Conservation (phyloP, 53 echinoderm and acorn worm species). For the Echinarachnius parma region DNA sequence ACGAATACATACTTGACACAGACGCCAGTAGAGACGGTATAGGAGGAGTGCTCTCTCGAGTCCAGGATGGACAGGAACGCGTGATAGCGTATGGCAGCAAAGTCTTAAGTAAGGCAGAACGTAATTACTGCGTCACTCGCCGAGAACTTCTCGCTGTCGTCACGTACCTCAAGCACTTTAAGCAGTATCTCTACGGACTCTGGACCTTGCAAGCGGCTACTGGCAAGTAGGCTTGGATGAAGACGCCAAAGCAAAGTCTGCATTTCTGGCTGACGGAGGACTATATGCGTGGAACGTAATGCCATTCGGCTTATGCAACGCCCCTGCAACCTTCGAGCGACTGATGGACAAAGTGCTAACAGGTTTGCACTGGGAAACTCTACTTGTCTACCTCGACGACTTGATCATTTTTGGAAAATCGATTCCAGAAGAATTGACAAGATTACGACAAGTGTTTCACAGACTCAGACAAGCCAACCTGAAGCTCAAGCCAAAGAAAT, state of each 20-base stretch:
- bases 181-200: constrained; percentile 42
- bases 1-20: constrained; percentile 41
- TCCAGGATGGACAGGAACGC: constrained; percentile 45
- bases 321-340: constrained; percentile 21
- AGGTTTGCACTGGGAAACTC: constrained; percentile 35
- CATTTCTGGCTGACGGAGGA: constrained; percentile 2
- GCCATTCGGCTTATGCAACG: too few relatives aligned
- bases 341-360: constrained; percentile 14
- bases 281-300: constrained; percentile 21
- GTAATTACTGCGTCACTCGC: constrained; percentile 60
- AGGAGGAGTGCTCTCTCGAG: constrained; percentile 48
- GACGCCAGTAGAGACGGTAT: constrained; percentile 50
- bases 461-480: constrained; percentile 34
- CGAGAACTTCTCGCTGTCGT: constrained; percentile 44
- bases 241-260: constrained; percentile 18
- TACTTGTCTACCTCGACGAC: constrained; percentile 50
- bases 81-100: constrained; percentile 47
- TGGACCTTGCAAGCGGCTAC: too few relatives aligned
- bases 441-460: constrained; percentile 17
- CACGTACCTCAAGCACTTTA: constrained; percentile 13
- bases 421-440: constrained; percentile 15
- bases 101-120: constrained; percentile 46
- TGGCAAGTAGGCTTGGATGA: constrained; percentile 44
- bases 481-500: constrained; percentile 49
- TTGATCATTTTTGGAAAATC: constrained; percentile 49